Conservation (phyloP, 2,113 vertebrate species). For the Sturnira hondurensis region DNA sequence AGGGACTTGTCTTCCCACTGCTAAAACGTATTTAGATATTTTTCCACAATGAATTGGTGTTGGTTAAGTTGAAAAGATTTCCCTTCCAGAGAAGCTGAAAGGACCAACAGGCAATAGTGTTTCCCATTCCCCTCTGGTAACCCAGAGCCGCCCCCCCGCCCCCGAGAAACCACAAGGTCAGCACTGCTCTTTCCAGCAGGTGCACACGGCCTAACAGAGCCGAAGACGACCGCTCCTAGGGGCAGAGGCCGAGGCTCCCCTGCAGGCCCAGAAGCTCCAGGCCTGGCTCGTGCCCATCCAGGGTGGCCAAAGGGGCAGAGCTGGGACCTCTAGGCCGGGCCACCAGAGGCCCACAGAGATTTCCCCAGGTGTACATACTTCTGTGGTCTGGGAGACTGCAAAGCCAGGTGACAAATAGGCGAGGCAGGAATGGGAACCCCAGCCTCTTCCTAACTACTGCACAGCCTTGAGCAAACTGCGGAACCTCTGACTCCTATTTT, state of each 20-base stretch:
- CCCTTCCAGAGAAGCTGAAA: background rate
- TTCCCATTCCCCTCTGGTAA: background rate
- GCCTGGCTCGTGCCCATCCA: background rate
- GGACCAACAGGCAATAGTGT: background rate
- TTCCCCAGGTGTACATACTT: background rate
- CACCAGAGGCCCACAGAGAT: background rate
- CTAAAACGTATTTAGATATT: constrained; percentile 7
- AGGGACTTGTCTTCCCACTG: background rate
- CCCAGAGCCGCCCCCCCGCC: background rate
- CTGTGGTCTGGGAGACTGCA: background rate
- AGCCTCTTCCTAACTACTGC: background rate
- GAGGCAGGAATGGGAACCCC: background rate
- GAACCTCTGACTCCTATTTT: background rate
- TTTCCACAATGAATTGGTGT: background rate
- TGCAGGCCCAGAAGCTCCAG: background rate
- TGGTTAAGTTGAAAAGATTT: background rate
- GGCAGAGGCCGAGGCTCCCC: background rate
- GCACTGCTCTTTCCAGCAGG: background rate
- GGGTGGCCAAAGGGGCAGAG: background rate
- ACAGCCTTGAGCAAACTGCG: background rate
- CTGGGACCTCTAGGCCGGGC: background rate
- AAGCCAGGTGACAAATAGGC: background rate
- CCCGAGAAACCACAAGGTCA: constrained; percentile 15
- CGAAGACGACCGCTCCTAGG: background rate
- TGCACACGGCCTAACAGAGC: background rate